Base-by-base conservation (phyloP, 2,797 vertebrate species). In the Pangasius macronema region DNA sequence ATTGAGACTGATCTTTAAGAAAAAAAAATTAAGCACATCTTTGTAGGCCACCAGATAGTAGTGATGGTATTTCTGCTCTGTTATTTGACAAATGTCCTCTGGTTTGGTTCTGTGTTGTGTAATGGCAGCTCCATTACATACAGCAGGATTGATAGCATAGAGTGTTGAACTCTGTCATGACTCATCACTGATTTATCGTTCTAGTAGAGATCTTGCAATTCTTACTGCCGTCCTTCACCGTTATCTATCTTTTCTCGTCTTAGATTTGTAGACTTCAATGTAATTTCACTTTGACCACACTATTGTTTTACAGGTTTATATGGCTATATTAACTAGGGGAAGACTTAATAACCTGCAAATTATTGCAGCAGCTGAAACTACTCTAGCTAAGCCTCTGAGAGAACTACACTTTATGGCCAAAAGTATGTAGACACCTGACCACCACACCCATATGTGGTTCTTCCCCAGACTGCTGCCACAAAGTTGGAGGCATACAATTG, bases 121-220 rank as follows among this genome's bases (percentile, higher is more conserved):
- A 53, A 53, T 72, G 53, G 73, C 83, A 81, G 83, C 27, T 81
- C 76, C 53, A 88, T 81, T 85, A 85, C 65, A 20, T 81, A 49
- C 75, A 73, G 63, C 13, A 80, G 24, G 82, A 42, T 5, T 87
- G 4, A 84, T 55, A 36, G 82, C 63, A 27, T 13, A 59, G 39
- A 51, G n/a, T 72, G 3, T 22, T 88, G 53, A 88, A 30, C 82
- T 87, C 63, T 84, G 82, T 87, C 82, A 80, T 59, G 51, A 27
- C 33, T 55, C 75, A 80, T 72, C 65, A 49, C 36, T 42, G 5
- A 30, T 18, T 36, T 79, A 65, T 39, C 20, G 8, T 42, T 61
- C 39, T 80, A 42, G 30, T 72, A 65, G 53, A 87, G 57, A 80
- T 5, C 75, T n/a, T 5, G 14, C 24, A 42, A 4, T 76, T 46